Percentiles rank a stretch among this genome's conserved stretches.
These are phyloP conservation scores for Notechis scutatus DNA, from an alignment of 2,113 vertebrate genomes.

Conservation along the genomic window DNA sequence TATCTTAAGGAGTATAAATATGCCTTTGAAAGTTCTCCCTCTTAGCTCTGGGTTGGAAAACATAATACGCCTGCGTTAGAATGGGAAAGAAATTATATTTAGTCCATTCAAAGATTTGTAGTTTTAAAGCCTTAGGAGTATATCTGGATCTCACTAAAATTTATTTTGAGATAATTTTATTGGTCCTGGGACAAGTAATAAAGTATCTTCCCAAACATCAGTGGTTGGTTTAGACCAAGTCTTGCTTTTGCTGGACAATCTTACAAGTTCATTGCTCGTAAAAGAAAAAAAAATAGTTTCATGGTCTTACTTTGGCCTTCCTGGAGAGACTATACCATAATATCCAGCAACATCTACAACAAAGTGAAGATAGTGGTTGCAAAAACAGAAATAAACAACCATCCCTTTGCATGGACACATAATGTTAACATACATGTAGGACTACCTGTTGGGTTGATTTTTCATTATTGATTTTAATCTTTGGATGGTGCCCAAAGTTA, in stretches of 20 bases:
- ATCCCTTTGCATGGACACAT: neutral
- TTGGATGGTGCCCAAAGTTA: no score
- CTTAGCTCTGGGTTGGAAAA: neutral
- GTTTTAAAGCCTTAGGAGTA: neutral
- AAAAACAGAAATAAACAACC: neutral
- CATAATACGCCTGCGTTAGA: neutral
- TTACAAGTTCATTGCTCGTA: neutral
- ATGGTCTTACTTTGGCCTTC: neutral
- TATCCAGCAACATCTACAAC: neutral
- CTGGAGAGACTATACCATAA: neutral
- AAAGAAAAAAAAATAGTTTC: neutral
- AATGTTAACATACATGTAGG: neutral
- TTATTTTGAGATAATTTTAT: neutral
- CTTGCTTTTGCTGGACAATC: neutral
- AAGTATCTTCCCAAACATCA: neutral
- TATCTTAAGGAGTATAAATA: neutral
- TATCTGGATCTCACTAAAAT: neutral
- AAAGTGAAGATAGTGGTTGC: neutral
- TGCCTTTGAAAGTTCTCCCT: neutral
- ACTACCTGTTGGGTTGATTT: no score
- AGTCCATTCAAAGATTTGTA: neutral
- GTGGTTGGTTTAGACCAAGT: neutral
- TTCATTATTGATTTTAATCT: no score
- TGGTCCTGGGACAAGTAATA: neutral
- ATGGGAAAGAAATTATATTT: neutral